Evolutionary conservation across 2,888 invertebrate species (phyloP), one percentile per base, ranked within the genome.

Genomic region (Morinoia aosen): DNA sequence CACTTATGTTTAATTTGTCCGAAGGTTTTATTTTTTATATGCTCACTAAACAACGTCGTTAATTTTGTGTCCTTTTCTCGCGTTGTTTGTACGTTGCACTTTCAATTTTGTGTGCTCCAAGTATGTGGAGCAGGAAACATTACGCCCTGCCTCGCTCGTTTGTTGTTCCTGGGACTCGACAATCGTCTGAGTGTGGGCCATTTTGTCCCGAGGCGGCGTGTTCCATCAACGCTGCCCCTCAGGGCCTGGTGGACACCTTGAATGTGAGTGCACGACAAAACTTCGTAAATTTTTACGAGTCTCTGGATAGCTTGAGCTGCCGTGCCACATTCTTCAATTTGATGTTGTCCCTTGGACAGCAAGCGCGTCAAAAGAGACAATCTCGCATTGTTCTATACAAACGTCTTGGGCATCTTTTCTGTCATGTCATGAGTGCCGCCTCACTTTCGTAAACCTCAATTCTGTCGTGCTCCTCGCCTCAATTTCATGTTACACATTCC

Each of bases 181-280:
- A 2, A 76, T 76, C 76, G 16, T 33, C 76, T 76, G 25, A 76
- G 76, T 76, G 76, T 61, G 61, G 61, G 33, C 76, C 76, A 33
- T 76, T 16, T 76, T 76, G 33, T 76, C 76, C 76, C 33, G 76
- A 10, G 76, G 76, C 76, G 8, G 76, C 33, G 76, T 25, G 33
- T 76, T 76, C 76, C 76, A 76, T 76, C 76, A 76, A 76, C 76
- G 76, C 76, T 33, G 76, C 33, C 76, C 76, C 76, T 76, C 76
- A 76, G 76, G 76, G 76, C 76, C 76, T 33, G 76, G 76, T 76
- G 76, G 76, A 76, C 76, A 76, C 25, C 33, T 76, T 33, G 25
- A 76, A 76, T 76, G 76, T 76, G 76, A 76, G 76, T 33, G 76
- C 76, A 76, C 76, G 25, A 76, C 76, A 76, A 76, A 76, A 76